Evolutionary conservation across 2,797 vertebrate genomes (phyloP), one percentile per base, ranked within the genome.

Genomic region (Lagocephalus sceleratus): DNA sequence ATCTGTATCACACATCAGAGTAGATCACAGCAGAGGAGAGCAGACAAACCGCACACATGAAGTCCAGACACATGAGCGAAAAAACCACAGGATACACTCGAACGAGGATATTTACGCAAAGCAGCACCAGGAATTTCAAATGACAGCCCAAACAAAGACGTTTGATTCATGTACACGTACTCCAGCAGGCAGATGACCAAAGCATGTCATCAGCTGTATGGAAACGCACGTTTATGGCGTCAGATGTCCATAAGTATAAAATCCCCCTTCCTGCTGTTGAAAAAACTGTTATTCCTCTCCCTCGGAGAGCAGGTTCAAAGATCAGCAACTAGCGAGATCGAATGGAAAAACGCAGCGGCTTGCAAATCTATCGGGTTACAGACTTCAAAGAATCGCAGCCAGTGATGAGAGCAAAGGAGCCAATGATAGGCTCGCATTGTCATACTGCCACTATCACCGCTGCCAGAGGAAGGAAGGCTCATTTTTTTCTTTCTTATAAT

Each of bases 361-460:
- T 72, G 77, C 78, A 79, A 74, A 82, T 76, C 85, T 79, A 85
- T 94, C 91, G 83, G 89, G 91, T 86, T 81, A 88, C 89, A 85
- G 73, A 83, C 88, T 90, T 89, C 84, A 93, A 91, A 82, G 84
- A 69, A 66, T 74, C 66, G 78, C 75, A 85, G 88, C 85, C 88
- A 78, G 78, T 50, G 81, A 70, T 78, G 86, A 85, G 86, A 86
- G 85, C 79, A 70, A 60, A 70, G 76, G 78, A 72, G 83, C 66
- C 62, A 51, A 61, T 61, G 66, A 81, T 71, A 76, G 82, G 76
- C 72, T 76, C 71, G 62, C 81, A 83, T 81, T 88, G 84, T 90
- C 83, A 82, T 70, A 55, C 75, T 68, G 81, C 75, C 59, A 89
- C 89, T 88, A 88, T 79, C 78, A 78, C 81, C 40, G 63, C 71